Conservation (phyloP, 2,113 vertebrate species). For the Phycodurus eques region DNA sequence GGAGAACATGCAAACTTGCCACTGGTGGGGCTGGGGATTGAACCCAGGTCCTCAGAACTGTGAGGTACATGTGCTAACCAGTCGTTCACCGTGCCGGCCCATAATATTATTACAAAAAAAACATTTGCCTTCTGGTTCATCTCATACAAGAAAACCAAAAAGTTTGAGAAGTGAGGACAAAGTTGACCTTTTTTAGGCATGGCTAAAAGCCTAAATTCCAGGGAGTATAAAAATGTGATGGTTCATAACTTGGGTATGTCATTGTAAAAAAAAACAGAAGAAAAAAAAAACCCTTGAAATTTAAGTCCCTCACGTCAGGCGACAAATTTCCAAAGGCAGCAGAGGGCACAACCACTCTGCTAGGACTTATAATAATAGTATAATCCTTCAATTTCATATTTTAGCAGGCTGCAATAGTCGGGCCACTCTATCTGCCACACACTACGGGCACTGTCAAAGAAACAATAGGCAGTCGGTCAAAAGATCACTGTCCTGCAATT, state of each 20-base stretch:
- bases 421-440: conserved; percentile 35
- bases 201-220: neutral
- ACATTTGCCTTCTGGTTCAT: conserved; percentile 13
- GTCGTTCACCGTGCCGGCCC: too few species aligned
- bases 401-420: conserved; percentile 30
- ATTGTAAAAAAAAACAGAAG: neutral
- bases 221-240: neutral
- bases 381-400: conserved; percentile 65
- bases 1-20: too few species aligned
- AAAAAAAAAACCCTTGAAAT: neutral
- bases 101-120: too few species aligned
- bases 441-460: conserved; percentile 37
- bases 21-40: too few species aligned
- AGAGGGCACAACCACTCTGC: conserved; percentile 28
- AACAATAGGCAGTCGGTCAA: conserved; percentile 50
- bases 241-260: neutral
- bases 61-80: too few species aligned
- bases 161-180: conserved; percentile 4
- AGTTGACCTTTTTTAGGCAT: neutral
- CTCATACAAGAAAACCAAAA: neutral
- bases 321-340: conserved; percentile 21
- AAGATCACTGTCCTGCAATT: conserved; percentile 56
- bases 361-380: conserved; percentile 30
- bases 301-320: neutral
- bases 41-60: too few species aligned